Evolutionary conservation across 2,113 vertebrate genomes (phyloP).

Genomic region (Scalopus aquaticus): DNA sequence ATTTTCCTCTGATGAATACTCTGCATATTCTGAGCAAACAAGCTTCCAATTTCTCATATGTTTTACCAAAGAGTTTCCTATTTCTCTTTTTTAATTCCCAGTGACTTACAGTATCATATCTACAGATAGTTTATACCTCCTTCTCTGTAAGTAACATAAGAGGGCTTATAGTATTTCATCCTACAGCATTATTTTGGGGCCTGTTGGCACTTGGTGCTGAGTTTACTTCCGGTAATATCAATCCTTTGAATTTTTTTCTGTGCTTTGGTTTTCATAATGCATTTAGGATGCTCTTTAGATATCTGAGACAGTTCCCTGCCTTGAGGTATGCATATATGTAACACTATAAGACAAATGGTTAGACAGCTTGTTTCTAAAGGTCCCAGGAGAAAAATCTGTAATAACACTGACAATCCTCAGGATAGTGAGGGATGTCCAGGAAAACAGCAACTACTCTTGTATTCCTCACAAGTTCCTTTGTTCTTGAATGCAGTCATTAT

Average conservation of each 20-base stretch:
- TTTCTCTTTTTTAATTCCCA: constrained; percentile 54
- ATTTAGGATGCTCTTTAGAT: not conserved
- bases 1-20: constrained; percentile 68
- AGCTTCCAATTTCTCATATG: constrained; percentile 58
- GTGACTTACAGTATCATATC: constrained; percentile 29
- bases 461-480: constrained; percentile 27
- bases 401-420: not conserved
- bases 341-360: constrained; percentile 10
- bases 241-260: constrained; percentile 50
- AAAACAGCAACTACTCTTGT: not conserved
- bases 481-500: not conserved
- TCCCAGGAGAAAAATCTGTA: not conserved
- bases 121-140: constrained; percentile 38
- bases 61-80: constrained; percentile 33
- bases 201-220: not conserved
- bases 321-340: not conserved
- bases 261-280: constrained; percentile 45
- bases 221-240: not conserved
- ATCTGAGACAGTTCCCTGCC: not conserved
- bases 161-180: not conserved
- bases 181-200: not conserved
- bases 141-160: constrained; percentile 13
- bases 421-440: not conserved
- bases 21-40: constrained; percentile 62
- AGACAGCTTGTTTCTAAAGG: not conserved